Conservation (phyloP, 1,140 invertebrate genomes). For the Watersipora subatra region DNA sequence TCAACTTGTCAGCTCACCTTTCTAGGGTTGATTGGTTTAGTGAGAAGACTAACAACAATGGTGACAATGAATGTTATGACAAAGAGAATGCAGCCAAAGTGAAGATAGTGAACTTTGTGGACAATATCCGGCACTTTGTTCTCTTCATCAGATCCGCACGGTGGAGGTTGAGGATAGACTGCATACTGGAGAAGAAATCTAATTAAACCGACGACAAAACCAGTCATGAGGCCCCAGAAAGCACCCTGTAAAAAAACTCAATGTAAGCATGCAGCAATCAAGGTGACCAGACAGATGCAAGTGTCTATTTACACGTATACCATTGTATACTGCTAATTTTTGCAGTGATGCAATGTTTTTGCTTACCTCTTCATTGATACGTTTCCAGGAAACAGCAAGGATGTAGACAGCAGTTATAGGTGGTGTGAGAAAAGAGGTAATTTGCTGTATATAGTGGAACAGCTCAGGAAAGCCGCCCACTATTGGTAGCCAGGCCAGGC, state of each 20-base stretch:
- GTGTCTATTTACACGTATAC: background rate
- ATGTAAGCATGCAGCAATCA: too few species aligned
- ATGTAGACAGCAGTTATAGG: constrained; percentile 48
- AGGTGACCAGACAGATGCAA: too few species aligned
- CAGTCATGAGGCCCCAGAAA: constrained; percentile 47
- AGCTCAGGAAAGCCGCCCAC: constrained; percentile 45
- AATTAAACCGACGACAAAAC: constrained; percentile 41
- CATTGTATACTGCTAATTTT: background rate
- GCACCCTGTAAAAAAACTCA: constrained; percentile 35
- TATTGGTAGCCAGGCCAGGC: constrained; percentile 47
- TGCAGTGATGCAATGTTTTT: background rate
- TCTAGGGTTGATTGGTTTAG: constrained; percentile 11
- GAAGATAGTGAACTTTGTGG: constrained; percentile 16
- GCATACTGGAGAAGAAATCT: constrained; percentile 36
- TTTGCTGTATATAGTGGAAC: constrained; percentile 49
- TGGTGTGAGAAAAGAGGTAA: constrained; percentile 47
- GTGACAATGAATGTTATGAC: constrained; percentile 11
- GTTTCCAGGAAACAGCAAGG: constrained; percentile 43
- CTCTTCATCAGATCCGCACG: constrained; percentile 8
- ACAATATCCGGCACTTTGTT: constrained; percentile 7
- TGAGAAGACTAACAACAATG: constrained; percentile 17
- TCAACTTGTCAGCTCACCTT: too few species aligned
- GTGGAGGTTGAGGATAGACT: constrained; percentile 14
- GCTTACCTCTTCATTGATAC: constrained; percentile 45
- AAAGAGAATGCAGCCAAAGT: constrained; percentile 21